Conservation (phyloP, 2,888 invertebrate genomes). For the Branchellion lobata region DNA sequence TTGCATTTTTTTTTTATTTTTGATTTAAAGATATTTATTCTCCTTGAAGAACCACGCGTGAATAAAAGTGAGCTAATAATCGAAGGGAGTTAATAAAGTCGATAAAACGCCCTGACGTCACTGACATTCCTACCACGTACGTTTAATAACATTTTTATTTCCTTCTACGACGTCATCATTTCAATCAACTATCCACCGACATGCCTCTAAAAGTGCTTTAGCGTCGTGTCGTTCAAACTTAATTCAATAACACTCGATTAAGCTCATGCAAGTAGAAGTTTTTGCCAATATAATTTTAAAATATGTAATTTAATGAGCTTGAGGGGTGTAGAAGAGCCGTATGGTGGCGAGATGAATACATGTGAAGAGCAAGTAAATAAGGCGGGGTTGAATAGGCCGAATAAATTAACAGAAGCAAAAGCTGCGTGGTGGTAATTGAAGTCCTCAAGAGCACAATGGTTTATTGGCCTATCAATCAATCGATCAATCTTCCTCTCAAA, state of each 20-base stretch:
- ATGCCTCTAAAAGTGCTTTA: neutral
- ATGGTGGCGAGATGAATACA: neutral
- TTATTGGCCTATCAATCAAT: conserved; percentile 45
- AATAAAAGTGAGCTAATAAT: neutral
- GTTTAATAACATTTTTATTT: neutral
- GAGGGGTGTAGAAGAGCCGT: neutral
- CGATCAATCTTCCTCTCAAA: conserved; percentile 32
- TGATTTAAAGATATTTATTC: too few relatives aligned
- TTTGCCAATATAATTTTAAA: conserved; percentile 3
- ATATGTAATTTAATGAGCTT: neutral
- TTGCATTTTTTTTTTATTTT: too few relatives aligned
- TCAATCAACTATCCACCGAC: neutral
- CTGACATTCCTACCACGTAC: neutral
- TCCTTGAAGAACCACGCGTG: too few relatives aligned
- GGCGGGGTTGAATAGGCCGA: neutral
- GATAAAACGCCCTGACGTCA: neutral
- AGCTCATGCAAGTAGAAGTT: conserved; percentile 5
- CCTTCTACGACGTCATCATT: neutral
- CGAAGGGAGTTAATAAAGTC: neutral
- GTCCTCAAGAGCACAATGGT: conserved; percentile 26
- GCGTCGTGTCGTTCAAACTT: conserved; percentile 3
- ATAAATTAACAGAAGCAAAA: conserved; percentile 1
- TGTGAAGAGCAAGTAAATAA: neutral
- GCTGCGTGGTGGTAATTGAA: conserved; percentile 33
- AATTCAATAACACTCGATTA: conserved; percentile 14